Evolutionary conservation across 2,797 vertebrate species (phyloP), one percentile per base, ranked within the genome.

Genomic region (Trachops cirrhosus): DNA sequence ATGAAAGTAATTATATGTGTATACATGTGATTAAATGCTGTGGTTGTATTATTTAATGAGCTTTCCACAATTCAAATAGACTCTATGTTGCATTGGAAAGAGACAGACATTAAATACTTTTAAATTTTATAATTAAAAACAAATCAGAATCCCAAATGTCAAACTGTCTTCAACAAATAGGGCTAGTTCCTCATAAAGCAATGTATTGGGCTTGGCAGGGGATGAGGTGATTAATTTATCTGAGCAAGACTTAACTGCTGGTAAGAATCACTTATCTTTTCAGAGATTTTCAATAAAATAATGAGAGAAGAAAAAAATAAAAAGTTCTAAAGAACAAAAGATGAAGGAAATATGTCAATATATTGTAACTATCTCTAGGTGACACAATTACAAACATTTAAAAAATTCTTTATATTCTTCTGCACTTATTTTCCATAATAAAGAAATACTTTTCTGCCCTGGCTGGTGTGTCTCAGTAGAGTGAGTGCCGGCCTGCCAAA

Each of bases 291-390:
- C 74, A 24, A 26, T 46, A 18, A 46, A 80, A 85, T 57, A 64
- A 5, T 3, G 19, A 37, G 2, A 46, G 18, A 90, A 21, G 22
- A 39, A 57, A 2, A 29, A 79, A 79, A 10, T 29, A 18, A 77
- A 52, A 50, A 77, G 48, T 19, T 91, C 86, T 62, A 54, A 78
- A 74, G 24, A 32, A 84, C 85, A 84, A 84, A 89, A 82, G 24
- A 86, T 9, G n/a, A 94, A 86, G 48, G 39, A 89, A 95, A 89
- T 48, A 75, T 54, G 32, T 75, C 46, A 78, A 73, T 89, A 89
- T 84, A 93, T 67, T 87, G 21, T 86, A 64, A 64, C 50, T 95
- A 62, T 84, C 41, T 85, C 90, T 96, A 90, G 50, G n/a, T 32
- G 9, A 24, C 21, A 46, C 4, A 78, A 6, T 75, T 80, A 39